These are phyloP conservation scores for Adelphocoris suturalis DNA, from an alignment of 2,888 invertebrate species.

Conservation along the genomic window DNA sequence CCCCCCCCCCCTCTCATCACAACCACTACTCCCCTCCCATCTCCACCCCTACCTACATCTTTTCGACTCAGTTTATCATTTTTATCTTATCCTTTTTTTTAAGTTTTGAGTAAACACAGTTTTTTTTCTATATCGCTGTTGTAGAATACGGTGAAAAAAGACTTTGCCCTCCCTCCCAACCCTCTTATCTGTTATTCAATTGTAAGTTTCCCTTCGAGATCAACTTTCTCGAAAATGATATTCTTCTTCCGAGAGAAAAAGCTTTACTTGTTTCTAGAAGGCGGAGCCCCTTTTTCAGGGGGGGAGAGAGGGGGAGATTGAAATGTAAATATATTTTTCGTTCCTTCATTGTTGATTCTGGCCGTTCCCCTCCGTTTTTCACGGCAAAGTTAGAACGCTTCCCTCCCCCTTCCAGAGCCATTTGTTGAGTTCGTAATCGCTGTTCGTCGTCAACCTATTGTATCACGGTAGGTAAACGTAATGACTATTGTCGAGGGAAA, in stretches of 20 bases:
- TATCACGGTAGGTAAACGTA: too few relatives aligned
- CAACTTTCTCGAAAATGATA: conserved; percentile 52
- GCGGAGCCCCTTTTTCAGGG: neutral
- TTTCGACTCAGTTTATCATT: conserved; percentile 51
- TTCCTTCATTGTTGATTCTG: conserved; percentile 19
- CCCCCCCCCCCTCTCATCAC: neutral
- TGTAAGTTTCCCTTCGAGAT: conserved; percentile 24
- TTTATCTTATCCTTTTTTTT: conserved; percentile 37
- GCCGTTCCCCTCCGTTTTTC: neutral
- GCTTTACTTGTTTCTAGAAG: conserved; percentile 33
- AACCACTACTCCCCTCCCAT: neutral
- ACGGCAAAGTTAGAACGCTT: too few relatives aligned
- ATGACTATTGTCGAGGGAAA: too few relatives aligned
- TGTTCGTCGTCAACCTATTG: too few relatives aligned
- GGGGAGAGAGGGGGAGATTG: neutral
- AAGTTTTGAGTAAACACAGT: conserved; percentile 11
- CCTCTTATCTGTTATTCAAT: conserved; percentile 46
- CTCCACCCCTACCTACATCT: too few relatives aligned
- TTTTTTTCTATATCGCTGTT: conserved; percentile 8
- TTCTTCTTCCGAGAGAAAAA: conserved; percentile 4
- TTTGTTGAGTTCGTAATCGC: too few relatives aligned
- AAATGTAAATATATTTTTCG: conserved; percentile 22
- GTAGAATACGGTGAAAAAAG: conserved; percentile 12
- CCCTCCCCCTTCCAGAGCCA: too few relatives aligned
- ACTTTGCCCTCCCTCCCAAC: neutral